Percentiles rank a stretch among this genome's conserved stretches.
Conservation (phyloP, 2,113 vertebrate genomes). For the Melanocharis versteri region DNA sequence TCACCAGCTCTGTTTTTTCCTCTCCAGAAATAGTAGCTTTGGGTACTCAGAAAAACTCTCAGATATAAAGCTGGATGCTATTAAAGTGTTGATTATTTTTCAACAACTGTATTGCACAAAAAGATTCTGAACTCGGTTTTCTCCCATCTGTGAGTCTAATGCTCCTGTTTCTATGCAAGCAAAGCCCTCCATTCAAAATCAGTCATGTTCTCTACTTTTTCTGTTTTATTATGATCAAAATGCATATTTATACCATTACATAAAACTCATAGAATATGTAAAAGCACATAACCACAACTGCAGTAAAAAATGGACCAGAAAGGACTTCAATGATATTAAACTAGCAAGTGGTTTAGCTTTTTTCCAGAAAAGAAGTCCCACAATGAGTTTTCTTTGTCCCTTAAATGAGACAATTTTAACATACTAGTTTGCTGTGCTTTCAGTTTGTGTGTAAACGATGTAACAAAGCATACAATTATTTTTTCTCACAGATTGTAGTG, state of each 20-base stretch:
- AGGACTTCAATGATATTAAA: neutral
- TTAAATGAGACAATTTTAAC: constrained; percentile 61
- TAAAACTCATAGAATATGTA: constrained; percentile 4
- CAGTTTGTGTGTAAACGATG: constrained; percentile 49
- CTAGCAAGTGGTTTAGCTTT: neutral
- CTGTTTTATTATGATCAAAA: neutral
- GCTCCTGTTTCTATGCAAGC: neutral
- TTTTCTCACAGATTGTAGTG: constrained; percentile 33
- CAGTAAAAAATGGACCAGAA: neutral
- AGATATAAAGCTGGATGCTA: neutral
- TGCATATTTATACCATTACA: constrained; percentile 2
- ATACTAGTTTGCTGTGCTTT: constrained; percentile 42
- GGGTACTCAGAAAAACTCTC: neutral
- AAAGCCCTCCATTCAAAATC: neutral
- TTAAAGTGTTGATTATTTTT: neutral
- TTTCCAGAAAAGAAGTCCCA: neutral
- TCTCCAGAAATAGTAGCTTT: neutral
- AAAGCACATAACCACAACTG: neutral
- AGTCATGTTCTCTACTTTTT: neutral
- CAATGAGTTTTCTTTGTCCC: constrained; percentile 22
- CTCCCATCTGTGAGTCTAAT: constrained; percentile 13
- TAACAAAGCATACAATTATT: constrained; percentile 63
- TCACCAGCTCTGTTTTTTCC: neutral
- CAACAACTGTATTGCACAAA: neutral
- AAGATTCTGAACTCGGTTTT: constrained; percentile 8